phyloP scores from a whole-genome alignment of 2,113 vertebrate genomes.

The Ceuthmochares aereus region DNA sequence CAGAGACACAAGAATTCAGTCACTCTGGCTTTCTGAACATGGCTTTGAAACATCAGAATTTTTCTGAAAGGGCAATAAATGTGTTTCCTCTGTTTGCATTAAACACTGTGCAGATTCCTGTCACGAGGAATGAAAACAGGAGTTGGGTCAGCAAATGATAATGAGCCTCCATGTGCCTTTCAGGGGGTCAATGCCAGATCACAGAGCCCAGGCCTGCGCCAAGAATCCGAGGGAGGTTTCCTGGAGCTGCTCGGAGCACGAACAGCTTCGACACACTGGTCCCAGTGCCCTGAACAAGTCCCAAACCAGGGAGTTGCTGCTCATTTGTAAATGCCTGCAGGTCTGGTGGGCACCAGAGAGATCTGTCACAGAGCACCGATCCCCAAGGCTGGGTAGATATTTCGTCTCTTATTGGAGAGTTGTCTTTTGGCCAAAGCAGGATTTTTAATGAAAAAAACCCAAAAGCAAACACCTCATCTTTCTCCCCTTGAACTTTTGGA shows the following conservation, averaged over 20 bases:
- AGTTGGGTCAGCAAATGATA: constrained; percentile 70
- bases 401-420: not conserved
- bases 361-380: not conserved
- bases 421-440: not conserved
- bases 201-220: not conserved
- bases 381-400: not conserved
- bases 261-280: not conserved
- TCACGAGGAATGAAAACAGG: constrained; percentile 72
- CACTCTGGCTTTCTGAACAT: not conserved
- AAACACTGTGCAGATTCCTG: constrained; percentile 66
- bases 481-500: constrained; percentile 15
- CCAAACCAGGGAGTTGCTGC: not conserved
- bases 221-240: constrained; percentile 63
- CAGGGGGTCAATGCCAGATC: constrained; percentile 68
- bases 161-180: constrained; percentile 53
- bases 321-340: not conserved
- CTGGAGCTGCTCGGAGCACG: constrained; percentile 2
- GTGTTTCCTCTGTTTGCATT: constrained; percentile 59
- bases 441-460: not conserved
- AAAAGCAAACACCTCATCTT: not conserved
- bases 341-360: not conserved
- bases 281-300: not conserved
- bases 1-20: constrained; percentile 36
- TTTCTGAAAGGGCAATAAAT: constrained; percentile 65
- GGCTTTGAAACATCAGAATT: constrained; percentile 36